Evolutionary conservation across 2,113 vertebrate species (phyloP), one percentile per base, ranked within the genome.

Genomic region (Mesitornis unicolor): DNA sequence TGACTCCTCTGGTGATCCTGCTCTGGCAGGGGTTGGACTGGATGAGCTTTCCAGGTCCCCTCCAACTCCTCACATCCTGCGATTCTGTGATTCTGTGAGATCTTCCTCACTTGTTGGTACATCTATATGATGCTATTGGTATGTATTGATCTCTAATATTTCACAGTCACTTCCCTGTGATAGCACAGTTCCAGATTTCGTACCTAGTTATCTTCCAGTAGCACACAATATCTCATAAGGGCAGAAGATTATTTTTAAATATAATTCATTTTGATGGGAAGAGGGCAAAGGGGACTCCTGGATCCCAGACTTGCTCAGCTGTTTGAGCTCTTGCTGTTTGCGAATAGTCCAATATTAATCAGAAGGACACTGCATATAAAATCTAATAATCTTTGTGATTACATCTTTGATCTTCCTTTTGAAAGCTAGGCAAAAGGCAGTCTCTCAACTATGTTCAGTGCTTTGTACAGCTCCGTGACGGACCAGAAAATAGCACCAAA

Each of bases 401-500:
- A 28, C 3, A 70, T 77, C 59, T 86, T 93, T 82, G 83, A 53
- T 67, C 16, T 96, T 53, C 33, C 36, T 74, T 77, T 79, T 67
- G 26, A 84, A 89, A 74, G 56, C 63, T 40, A 56, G 63, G 68
- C 80, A 64, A 86, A 89, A 91, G 48, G 50, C 53, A 70, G 57
- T 20, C 54, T 90, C 47, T 51, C 33, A 73, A 73, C 45, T 38
- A 2, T 42, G 56, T 18, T 47, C 33, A 71, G 51, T 71, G 78
- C 56, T 92, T 95, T 76, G 36, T 64, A 61, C 25, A 56, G 53
- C 33, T 89, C 84, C 92, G 96, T 90, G 82, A 94, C 29, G 1
- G 87, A 95, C 35, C 65, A 95, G 76, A 93, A 95, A 93, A 95
- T 86, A 94, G 21, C 45, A 88, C 64, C 88, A 92, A 81, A 92